Percentiles rank a stretch among this genome's conserved stretches.
Conservation (phyloP, 1,140 invertebrate species). For the Rhagoletis pomonella region DNA sequence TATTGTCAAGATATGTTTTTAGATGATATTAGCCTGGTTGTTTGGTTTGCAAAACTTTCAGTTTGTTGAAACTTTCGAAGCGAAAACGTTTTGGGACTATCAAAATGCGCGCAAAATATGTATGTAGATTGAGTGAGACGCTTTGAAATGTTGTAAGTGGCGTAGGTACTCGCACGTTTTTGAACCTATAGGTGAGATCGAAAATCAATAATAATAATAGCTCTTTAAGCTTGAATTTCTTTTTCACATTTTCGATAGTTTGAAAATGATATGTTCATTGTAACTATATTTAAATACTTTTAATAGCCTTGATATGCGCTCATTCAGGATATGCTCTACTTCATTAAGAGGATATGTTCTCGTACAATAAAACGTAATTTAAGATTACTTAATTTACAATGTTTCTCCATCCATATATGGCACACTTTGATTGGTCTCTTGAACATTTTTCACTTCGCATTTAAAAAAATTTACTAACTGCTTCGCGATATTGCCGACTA, state of each 20-base stretch:
- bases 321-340: neutral
- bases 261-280: neutral
- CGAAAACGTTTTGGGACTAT: neutral
- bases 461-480: conserved; percentile 12
- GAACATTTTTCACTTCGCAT: neutral
- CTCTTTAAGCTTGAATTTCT: neutral
- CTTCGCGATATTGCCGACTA: conserved; percentile 58
- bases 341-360: neutral
- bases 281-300: neutral
- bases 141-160: too few species aligned
- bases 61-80: conserved; percentile 19
- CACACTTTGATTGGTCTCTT: neutral
- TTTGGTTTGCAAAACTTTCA: conserved; percentile 54
- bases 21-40: conserved; percentile 73
- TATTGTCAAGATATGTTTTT: conserved; percentile 72
- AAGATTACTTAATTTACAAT: neutral
- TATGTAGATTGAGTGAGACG: neutral
- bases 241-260: neutral
- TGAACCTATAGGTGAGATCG: too few species aligned
- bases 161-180: too few species aligned
- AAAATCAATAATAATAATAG: neutral
- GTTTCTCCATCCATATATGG: neutral
- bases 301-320: neutral
- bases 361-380: neutral
- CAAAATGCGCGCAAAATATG: neutral